phyloP scores from a whole-genome alignment of 1,140 invertebrate genomes.

The Euglossa dilemma region DNA sequence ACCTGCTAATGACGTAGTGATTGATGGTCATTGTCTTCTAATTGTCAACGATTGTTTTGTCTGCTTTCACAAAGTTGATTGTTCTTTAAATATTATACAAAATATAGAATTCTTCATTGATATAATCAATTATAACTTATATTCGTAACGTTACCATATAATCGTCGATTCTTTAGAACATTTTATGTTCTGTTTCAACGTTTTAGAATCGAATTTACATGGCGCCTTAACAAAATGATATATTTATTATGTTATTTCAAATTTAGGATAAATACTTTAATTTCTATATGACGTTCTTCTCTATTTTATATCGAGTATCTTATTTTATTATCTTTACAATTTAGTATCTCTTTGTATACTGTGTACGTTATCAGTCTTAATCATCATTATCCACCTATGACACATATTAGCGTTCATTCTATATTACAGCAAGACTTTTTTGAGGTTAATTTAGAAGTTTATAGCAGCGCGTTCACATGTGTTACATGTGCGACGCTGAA shows the following conservation, averaged over 20 bases:
- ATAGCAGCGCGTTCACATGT: too few relatives aligned
- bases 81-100: background rate
- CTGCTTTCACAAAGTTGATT: background rate
- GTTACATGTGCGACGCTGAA: too few relatives aligned
- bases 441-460: too few relatives aligned
- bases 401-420: background rate
- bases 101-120: too few relatives aligned
- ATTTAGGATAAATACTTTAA: background rate
- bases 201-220: background rate
- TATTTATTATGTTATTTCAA: slow-evolving; percentile 16
- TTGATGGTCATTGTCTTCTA: background rate
- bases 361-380: background rate
- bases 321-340: background rate
- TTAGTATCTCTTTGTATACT: too few relatives aligned
- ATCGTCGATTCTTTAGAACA: background rate
- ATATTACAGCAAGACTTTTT: background rate
- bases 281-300: background rate
- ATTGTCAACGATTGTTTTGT: background rate
- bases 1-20: background rate
- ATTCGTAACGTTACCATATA: background rate
- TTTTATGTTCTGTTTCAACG: background rate
- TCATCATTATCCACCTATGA: background rate
- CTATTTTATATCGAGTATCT: background rate
- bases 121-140: background rate
- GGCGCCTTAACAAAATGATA: background rate